Base-by-base conservation (phyloP, 2,888 invertebrate species). In the Deilephila elpenor region DNA sequence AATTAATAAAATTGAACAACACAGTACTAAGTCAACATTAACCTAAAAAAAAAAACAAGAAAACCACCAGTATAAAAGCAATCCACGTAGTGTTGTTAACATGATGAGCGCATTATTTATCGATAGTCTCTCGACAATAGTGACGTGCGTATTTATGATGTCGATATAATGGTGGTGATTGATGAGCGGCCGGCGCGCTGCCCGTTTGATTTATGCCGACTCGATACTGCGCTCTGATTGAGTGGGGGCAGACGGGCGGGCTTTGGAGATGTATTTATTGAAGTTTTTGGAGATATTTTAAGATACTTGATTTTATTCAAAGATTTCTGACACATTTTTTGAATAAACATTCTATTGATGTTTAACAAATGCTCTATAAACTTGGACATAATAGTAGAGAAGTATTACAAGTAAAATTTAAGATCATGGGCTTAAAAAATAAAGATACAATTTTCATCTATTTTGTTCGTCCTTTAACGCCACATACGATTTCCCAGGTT, bases 111-210 rank as follows among this genome's bases (percentile, higher is more conserved):
- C 67, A 67, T 67, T 64, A 64, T 72, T 72, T 72, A 62, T 73
- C 72, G 67, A 67, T 72, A 73, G 29, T 19, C 32, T 64, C 32
- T 64, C 67, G 72, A 73, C 74, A 75, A 75, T 77, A 82, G 84
- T 78, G 78, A 81, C 78, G 80, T 59, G 78, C 74, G 79, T 81
- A 83, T 83, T 85, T 85, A 80, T 84, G 80, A 81, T 84, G 82
- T 80, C 81, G 83, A 79, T 80, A 78, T 79, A 82, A 83, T 80
- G 78, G 75, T 64, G 34, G 59, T 71, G 59, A 78, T 83, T 85
- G 85, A 83, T 81, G 85, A 85, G 64, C 51, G 77, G 73, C 70
- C 70, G 73, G 72, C 72, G 78, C 77, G 80, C 75, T 77, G 74
- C 77, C 78, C 75, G 72, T 76, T 77, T 85, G 84, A 86, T 85